Conservation (phyloP, 2,113 vertebrate genomes). For the Callopanchax toddi region DNA sequence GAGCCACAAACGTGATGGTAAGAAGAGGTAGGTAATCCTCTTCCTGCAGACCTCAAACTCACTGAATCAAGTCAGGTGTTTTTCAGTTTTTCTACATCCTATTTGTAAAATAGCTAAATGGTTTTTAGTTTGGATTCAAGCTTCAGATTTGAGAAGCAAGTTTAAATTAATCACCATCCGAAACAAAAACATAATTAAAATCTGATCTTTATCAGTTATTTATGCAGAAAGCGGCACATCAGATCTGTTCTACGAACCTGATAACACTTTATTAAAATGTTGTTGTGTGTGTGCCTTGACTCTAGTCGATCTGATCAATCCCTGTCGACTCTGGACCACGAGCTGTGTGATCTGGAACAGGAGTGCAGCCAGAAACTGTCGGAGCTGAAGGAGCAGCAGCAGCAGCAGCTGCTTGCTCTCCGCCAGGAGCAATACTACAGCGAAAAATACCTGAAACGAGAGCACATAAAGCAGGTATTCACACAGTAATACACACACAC, state of each 20-base stretch:
- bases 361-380: slow-evolving; percentile 87
- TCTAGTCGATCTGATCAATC: slow-evolving; percentile 86
- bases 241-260: neutral
- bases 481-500: slow-evolving; percentile 1
- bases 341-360: slow-evolving; percentile 86
- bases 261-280: neutral
- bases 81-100: no score
- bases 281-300: slow-evolving; percentile 33
- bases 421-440: slow-evolving; percentile 98
- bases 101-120: no score
- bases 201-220: neutral
- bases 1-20: slow-evolving; percentile 90
- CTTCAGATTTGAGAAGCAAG: no score
- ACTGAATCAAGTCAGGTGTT: no score
- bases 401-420: slow-evolving; percentile 92
- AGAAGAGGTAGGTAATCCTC: slow-evolving; percentile 88
- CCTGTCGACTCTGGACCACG: slow-evolving; percentile 86
- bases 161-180: no score
- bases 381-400: slow-evolving; percentile 93
- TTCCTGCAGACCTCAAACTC: neutral
- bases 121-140: no score
- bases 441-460: slow-evolving; percentile 96
- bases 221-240: neutral
- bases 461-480: slow-evolving; percentile 93
- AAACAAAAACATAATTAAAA: no score